Percentiles rank a stretch among this genome's conserved stretches.
phyloP scores from a whole-genome alignment of 1,140 invertebrate genomes.

The Drosophila sechellia region DNA sequence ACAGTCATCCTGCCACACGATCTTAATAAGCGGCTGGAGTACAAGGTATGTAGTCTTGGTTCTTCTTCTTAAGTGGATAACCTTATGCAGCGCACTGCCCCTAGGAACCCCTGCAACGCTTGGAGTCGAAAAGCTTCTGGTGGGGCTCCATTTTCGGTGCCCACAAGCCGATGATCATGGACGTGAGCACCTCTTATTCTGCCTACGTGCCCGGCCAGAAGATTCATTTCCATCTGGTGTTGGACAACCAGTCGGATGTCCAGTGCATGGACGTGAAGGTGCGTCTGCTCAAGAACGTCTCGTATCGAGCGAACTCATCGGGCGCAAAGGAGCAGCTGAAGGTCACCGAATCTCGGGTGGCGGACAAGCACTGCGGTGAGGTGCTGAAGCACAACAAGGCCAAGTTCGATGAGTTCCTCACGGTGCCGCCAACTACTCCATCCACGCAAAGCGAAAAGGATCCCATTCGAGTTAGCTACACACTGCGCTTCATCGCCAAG shows the following conservation, averaged over 20 bases:
- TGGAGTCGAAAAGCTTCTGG: constrained; percentile 79
- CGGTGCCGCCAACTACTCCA: constrained; percentile 89
- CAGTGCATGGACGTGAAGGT: constrained; percentile 85
- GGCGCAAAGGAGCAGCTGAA: constrained; percentile 84
- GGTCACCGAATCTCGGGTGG: constrained; percentile 86
- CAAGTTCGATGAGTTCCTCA: constrained; percentile 84
- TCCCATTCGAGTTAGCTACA: constrained; percentile 89
- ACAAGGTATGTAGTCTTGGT: constrained; percentile 39
- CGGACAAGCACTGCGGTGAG: constrained; percentile 85
- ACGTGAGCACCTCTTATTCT: constrained; percentile 67
- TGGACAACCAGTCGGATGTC: constrained; percentile 85
- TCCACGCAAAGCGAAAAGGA: constrained; percentile 89
- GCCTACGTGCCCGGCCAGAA: constrained; percentile 80
- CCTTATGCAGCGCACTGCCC: constrained; percentile 10
- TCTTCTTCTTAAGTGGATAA: not conserved
- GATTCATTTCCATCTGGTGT: constrained; percentile 66
- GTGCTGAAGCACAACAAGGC: constrained; percentile 85
- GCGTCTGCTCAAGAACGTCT: constrained; percentile 85
- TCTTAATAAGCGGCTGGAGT: constrained; percentile 87
- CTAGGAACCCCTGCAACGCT: constrained; percentile 70
- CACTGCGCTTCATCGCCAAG: constrained; percentile 86
- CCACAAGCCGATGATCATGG: constrained; percentile 76
- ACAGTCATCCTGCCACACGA: constrained; percentile 90
- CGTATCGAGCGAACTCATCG: constrained; percentile 84
- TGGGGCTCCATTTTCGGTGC: constrained; percentile 77